Conservation (phyloP, 2,888 invertebrate genomes). For the Neocrepidodera transversa region DNA sequence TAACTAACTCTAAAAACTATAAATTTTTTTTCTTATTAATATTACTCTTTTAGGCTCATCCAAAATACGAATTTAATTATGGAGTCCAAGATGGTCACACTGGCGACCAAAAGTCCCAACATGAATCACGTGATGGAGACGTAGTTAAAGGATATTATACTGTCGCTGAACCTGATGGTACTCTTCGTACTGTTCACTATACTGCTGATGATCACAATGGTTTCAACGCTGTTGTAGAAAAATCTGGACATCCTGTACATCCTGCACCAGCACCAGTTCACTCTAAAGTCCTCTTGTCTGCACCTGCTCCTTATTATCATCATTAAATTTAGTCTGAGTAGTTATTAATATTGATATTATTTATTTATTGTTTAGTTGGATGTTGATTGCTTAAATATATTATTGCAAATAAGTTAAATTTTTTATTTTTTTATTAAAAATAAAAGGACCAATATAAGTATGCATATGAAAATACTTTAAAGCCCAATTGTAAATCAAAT, state of each 20-base stretch:
- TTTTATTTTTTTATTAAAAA: too few species aligned
- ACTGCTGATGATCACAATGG: too few species aligned
- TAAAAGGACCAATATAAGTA: too few species aligned
- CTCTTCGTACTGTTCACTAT: constrained; percentile 65
- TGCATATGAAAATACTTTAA: too few species aligned
- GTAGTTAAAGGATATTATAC: too few species aligned
- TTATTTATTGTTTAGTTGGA: constrained; percentile 8
- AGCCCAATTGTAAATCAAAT: too few species aligned
- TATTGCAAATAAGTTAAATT: too few species aligned
- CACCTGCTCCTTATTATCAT: constrained; percentile 35
- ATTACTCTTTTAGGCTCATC: constrained; percentile 56
- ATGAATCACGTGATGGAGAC: too few species aligned
- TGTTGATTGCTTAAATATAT: neutral
- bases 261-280: constrained; percentile 48
- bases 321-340: constrained; percentile 28
- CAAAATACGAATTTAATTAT: constrained; percentile 66
- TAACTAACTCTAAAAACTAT: constrained; percentile 29
- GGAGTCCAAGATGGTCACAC: constrained; percentile 69
- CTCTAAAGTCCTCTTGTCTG: constrained; percentile 29
- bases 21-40: neutral
- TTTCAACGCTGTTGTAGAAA: constrained; percentile 52
- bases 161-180: constrained; percentile 65
- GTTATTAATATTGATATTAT: constrained; percentile 1
- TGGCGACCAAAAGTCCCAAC: too few species aligned
- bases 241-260: constrained; percentile 65